A percentile compares a stretch with the other conserved stretches of the same genome.
Conservation (phyloP, 2,888 invertebrate species). For the Plagodis dolabraria region DNA sequence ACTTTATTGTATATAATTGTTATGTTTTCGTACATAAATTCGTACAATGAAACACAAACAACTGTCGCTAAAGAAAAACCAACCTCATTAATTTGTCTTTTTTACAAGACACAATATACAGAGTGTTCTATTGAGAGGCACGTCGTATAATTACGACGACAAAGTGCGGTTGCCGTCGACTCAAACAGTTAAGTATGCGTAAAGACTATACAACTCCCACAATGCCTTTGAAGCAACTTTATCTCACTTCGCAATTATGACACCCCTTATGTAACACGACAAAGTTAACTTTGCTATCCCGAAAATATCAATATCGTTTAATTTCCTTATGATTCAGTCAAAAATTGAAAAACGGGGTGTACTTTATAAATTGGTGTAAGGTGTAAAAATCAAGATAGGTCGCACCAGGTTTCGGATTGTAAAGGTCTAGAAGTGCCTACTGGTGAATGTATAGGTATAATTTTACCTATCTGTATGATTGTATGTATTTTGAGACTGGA, state of each 20-base stretch:
- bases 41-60: conserved; percentile 16
- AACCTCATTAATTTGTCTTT: conserved; percentile 59
- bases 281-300: conserved; percentile 41
- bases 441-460: neutral
- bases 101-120: conserved; percentile 67
- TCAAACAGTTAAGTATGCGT: conserved; percentile 78
- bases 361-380: conserved; percentile 14
- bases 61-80: conserved; percentile 34
- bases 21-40: conserved; percentile 5
- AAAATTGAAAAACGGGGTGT: conserved; percentile 1
- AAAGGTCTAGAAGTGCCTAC: conserved; percentile 17
- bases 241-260: conserved; percentile 81
- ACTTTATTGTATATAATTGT: conserved; percentile 5
- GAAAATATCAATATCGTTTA: conserved; percentile 27
- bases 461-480: conserved; percentile 5
- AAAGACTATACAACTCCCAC: conserved; percentile 71
- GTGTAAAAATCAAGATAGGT: conserved; percentile 27
- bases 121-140: conserved; percentile 66
- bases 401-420: conserved; percentile 30
- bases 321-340: conserved; percentile 31
- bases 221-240: conserved; percentile 81
- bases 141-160: conserved; percentile 74
- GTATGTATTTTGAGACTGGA: conserved; percentile 8
- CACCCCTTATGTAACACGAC: conserved; percentile 73
- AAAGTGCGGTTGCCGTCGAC: conserved; percentile 73